Evolutionary conservation across 2,113 vertebrate species (phyloP), one percentile per base, ranked within the genome.

Genomic region (Upupa epops): DNA sequence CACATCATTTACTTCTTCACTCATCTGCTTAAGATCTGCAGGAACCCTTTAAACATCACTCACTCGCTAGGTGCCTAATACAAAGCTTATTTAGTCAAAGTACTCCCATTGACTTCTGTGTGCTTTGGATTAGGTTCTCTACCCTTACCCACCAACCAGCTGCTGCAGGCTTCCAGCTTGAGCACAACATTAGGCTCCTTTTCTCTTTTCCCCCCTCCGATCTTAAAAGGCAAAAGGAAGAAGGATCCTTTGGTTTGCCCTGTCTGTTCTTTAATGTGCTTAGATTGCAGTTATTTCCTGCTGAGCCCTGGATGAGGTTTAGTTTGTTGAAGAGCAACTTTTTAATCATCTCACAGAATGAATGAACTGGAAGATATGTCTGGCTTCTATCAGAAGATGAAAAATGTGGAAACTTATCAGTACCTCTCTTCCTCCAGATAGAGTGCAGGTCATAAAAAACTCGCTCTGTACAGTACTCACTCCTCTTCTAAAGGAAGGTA

Each of bases 281-380:
- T 93, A 92, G 84, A 89, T 83, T 94, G 92, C 93, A 93, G 86
- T 90, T 96, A 93, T 89, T 94, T 92, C 92, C 92, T 95, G 82
- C 90, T 93, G 92, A 92, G 91, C 75, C 49, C 84, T 95, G 83
- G 84, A 96, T 84, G 83, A 89, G 83, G 63, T 86, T 93, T 89
- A 70, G 92, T 95, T 94, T 95, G 91, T 89, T 88, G 85, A 94
- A 95, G 85, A 96, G 61, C 68, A 93, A 93, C 87, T 93, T 95
- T 96, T 96, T 96, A 96, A 94, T 96, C 86, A 93, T 94, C 81
- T 93, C 82, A 74, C 82, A 77, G 58, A 78, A 91, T 92, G 89
- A 95, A 92, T 83, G 88, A 88, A 89, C 65, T 80, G 83, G 72
- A 89, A 93, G 82, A 74, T 88, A 89, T 65, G 79, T 83, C 82